These are phyloP conservation scores for Ophion costatus DNA, from an alignment of 2,888 invertebrate species.

Conservation along the genomic window DNA sequence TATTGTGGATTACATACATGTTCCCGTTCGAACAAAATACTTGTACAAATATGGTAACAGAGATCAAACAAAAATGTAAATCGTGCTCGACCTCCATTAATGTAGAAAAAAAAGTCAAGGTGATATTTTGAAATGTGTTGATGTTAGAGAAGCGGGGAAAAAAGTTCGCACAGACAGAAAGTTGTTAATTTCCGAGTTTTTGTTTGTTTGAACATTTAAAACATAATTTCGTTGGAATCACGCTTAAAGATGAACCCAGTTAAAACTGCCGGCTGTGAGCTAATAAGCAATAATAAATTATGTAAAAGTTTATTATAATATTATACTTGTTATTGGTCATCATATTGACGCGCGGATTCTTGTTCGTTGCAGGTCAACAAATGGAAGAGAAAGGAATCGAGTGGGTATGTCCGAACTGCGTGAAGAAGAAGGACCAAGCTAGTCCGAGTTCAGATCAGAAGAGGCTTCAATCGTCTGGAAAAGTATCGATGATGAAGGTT, in stretches of 20 bases:
- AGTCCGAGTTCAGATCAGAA: conserved; percentile 60
- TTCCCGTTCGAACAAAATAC: no score
- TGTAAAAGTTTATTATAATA: background rate
- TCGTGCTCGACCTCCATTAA: no score
- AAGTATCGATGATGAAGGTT: conserved; percentile 34
- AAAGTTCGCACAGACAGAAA: background rate
- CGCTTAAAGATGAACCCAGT: background rate
- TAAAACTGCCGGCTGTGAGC: background rate
- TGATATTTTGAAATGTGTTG: background rate
- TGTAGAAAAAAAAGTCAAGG: background rate
- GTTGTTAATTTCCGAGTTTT: background rate
- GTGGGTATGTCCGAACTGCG: conserved; percentile 95
- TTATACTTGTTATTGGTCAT: background rate
- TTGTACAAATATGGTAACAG: no score
- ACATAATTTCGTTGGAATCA: background rate
- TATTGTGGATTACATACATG: background rate
- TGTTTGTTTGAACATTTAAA: background rate
- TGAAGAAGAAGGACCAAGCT: conserved; percentile 85
- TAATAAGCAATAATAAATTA: background rate
- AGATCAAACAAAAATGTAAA: no score
- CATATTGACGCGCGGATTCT: background rate
- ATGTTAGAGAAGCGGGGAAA: background rate
- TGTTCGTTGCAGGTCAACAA: conserved; percentile 86
- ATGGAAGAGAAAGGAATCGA: conserved; percentile 95
- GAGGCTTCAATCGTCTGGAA: conserved; percentile 27